Percentiles rank a stretch among this genome's conserved stretches.
These are phyloP conservation scores for Latrodectus elegans DNA, from an alignment of 2,888 invertebrate genomes.

Conservation along the genomic window DNA sequence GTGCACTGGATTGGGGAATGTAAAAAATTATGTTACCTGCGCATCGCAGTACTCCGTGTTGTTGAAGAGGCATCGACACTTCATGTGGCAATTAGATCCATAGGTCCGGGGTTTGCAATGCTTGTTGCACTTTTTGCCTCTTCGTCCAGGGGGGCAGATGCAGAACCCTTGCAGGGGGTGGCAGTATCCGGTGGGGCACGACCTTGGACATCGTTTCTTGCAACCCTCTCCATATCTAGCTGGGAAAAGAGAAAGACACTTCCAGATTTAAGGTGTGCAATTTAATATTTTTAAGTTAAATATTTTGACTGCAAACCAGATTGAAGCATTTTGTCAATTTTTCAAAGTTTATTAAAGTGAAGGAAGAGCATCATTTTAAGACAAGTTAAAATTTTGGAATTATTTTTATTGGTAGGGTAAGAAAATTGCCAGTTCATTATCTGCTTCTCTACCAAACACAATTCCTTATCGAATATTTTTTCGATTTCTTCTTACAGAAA, in stretches of 20 bases:
- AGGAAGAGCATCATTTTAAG: no score
- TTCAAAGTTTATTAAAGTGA: no score
- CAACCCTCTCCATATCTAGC: conserved; percentile 36
- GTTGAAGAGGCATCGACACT: conserved; percentile 51
- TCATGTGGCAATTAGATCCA: conserved; percentile 49
- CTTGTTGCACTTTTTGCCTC: conserved; percentile 49
- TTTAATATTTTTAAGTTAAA: no score
- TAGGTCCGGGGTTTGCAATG: conserved; percentile 25
- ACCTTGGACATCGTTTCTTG: conserved; percentile 42
- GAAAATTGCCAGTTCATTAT: no score
- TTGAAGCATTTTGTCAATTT: no score
- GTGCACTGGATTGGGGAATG: not conserved
- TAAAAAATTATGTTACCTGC: conserved; percentile 20
- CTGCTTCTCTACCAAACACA: no score
- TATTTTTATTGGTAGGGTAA: no score
- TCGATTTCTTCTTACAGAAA: no score
- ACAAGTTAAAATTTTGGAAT: no score
- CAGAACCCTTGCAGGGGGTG: conserved; percentile 39
- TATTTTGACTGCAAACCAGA: no score
- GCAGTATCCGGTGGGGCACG: conserved; percentile 54
- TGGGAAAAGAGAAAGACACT: not conserved
- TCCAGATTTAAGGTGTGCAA: no score
- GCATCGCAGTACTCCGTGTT: conserved; percentile 51
- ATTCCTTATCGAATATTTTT: no score
- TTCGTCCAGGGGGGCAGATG: conserved; percentile 50